Conservation (phyloP, 2,113 vertebrate genomes). For the Xerus inauris region DNA sequence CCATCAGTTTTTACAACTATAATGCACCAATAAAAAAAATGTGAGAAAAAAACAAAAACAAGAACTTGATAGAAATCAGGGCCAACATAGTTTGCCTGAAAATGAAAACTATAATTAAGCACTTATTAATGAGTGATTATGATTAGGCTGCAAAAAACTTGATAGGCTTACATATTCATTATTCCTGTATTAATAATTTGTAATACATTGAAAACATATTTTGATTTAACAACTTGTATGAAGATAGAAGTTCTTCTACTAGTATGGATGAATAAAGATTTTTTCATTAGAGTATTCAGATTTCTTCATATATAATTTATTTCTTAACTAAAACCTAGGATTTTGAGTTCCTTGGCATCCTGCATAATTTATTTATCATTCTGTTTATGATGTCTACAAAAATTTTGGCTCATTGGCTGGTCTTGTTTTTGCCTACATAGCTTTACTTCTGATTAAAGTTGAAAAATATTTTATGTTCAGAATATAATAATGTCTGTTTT, state of each 20-base stretch:
- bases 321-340: conserved; percentile 14
- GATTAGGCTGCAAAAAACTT: conserved; percentile 20
- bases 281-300: conserved; percentile 20
- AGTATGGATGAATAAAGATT: neutral
- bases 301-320: conserved; percentile 21
- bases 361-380: conserved; percentile 8
- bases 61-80: conserved; percentile 36
- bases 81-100: conserved; percentile 22
- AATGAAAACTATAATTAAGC: conserved; percentile 10
- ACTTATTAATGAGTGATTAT: conserved; percentile 23
- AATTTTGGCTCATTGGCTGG: neutral
- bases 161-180: conserved; percentile 6
- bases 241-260: neutral
- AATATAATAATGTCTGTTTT: neutral
- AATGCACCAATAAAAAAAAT: too few relatives aligned
- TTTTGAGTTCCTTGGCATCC: neutral
- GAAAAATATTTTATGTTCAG: neutral
- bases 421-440: conserved; percentile 15
- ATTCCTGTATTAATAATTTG: neutral
- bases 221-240: conserved; percentile 18
- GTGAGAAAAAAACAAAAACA: neutral
- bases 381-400: neutral
- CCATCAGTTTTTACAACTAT: too few relatives aligned
- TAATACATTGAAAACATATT: conserved; percentile 1
- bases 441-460: neutral